Conservation (phyloP, 2,113 vertebrate species). For the Lepidothrix coronata region DNA sequence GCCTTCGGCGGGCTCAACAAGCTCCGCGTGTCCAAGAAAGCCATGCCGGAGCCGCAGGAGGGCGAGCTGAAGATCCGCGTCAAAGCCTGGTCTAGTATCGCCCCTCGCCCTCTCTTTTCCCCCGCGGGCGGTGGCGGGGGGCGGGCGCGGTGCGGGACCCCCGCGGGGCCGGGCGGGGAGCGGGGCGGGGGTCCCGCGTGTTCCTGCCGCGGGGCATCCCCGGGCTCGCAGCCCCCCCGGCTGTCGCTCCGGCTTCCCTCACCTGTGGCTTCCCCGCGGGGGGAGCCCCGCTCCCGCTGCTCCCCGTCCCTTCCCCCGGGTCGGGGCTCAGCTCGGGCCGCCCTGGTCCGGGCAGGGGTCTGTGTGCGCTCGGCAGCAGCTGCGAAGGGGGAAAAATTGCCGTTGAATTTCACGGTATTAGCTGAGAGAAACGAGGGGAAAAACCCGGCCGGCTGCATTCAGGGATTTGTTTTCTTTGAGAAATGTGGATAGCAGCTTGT, state of each 20-base stretch:
- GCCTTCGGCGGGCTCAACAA: constrained; percentile 95
- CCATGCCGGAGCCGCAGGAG: constrained; percentile 92
- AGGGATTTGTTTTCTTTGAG: not conserved
- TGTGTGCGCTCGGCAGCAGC: not conserved
- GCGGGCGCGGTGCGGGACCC: not conserved
- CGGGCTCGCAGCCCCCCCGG: not conserved
- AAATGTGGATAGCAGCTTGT: not conserved
- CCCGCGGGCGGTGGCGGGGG: not conserved
- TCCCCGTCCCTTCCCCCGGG: not conserved
- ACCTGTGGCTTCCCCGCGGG: not conserved
- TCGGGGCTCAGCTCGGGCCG: not conserved
- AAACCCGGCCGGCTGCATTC: not conserved
- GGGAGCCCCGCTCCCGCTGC: not conserved
- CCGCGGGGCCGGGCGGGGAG: not conserved
- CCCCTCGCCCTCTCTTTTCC: not conserved
- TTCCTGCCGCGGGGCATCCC: not conserved
- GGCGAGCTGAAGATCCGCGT: constrained; percentile 96
- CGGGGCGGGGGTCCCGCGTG: not conserved
- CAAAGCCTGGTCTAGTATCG: constrained; percentile 88
- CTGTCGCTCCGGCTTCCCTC: not conserved
- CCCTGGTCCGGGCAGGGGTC: fast-evolving
- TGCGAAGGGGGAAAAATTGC: fast-evolving
- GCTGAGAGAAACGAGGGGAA: not conserved
- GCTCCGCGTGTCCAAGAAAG: constrained; percentile 87
- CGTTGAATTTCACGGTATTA: not conserved